Evolutionary conservation across 2,797 vertebrate genomes (phyloP).

Genomic region (Bovichtus variegatus): DNA sequence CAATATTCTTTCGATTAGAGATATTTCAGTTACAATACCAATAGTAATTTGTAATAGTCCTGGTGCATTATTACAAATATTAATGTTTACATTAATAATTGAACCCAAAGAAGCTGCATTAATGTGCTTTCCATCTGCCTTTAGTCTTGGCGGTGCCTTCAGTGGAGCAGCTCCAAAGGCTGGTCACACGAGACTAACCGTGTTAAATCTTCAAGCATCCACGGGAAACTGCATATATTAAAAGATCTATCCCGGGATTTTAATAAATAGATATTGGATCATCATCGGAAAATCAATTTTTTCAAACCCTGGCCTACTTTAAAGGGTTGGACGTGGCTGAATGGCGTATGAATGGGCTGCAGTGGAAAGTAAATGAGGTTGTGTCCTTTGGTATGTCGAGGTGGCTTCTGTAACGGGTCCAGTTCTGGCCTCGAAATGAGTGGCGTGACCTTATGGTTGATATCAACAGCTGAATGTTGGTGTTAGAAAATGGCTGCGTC

Average conservation of each 20-base stretch:
- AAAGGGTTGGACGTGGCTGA: slow-evolving; percentile 29
- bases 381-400: slow-evolving; percentile 49
- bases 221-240: background rate
- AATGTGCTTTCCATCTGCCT: background rate
- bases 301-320: background rate
- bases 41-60: background rate
- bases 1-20: too few relatives aligned
- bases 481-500: slow-evolving; percentile 19
- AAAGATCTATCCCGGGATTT: background rate
- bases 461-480: slow-evolving; percentile 12
- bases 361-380: slow-evolving; percentile 32
- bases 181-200: background rate
- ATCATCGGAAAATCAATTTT: background rate
- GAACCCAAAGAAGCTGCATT: background rate
- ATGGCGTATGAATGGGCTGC: slow-evolving; percentile 28
- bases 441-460: slow-evolving; percentile 41
- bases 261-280: background rate
- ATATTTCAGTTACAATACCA: background rate
- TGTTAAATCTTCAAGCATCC: background rate
- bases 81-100: background rate
- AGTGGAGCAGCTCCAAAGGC: background rate
- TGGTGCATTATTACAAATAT: background rate
- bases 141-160: background rate
- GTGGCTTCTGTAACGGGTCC: slow-evolving; percentile 5
- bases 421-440: slow-evolving; percentile 26